A percentile compares a stretch with the other conserved stretches of the same genome.
Evolutionary conservation across 2,113 vertebrate genomes (phyloP).

Genomic region (Stigmatopora nigra): DNA sequence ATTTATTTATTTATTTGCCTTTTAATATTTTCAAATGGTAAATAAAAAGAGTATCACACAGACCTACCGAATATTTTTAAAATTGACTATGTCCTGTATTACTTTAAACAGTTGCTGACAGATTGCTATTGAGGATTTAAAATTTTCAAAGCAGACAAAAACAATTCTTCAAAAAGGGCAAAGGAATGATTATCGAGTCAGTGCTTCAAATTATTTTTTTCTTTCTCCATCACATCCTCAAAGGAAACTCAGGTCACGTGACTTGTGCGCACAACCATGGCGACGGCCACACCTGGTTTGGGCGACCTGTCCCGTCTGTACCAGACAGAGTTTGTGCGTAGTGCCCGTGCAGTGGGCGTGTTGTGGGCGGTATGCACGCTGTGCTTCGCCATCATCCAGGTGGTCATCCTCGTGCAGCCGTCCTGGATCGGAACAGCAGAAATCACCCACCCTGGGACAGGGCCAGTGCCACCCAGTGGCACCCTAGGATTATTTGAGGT

Average conservation of each 20-base stretch:
- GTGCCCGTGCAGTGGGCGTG: conserved; percentile 71
- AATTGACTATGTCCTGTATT: no score
- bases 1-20: no score
- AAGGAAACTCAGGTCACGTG: background rate
- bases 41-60: no score
- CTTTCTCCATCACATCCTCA: background rate
- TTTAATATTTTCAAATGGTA: no score
- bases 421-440: conserved; percentile 72
- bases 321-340: conserved; percentile 77
- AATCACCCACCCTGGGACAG: conserved; percentile 29
- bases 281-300: conserved; percentile 50
- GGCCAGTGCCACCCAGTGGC: conserved; percentile 48
- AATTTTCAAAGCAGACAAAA: no score
- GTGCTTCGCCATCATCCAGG: conserved; percentile 75
- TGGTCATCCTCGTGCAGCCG: conserved; percentile 76
- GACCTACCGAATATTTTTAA: no score
- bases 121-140: no score
- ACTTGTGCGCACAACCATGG: conserved; percentile 10
- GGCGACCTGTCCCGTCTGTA: conserved; percentile 71
- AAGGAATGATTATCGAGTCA: no score
- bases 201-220: background rate
- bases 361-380: conserved; percentile 77
- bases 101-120: no score
- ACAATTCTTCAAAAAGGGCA: no score
- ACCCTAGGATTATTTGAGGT: conserved; percentile 76